phyloP scores from a whole-genome alignment of 2,113 vertebrate genomes.

The Barbus barbus region DNA sequence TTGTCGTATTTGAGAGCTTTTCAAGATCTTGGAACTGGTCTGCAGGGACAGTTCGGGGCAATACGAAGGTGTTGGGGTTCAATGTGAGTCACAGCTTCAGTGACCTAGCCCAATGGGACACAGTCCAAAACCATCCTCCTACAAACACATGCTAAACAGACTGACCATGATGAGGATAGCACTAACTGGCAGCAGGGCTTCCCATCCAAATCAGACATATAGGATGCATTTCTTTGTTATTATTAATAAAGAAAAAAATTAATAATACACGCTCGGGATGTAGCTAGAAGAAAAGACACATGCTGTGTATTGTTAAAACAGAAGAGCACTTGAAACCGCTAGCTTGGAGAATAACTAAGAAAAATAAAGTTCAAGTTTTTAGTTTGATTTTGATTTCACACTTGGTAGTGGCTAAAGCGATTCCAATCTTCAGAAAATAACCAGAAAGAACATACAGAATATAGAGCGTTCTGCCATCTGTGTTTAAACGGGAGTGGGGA shows the following conservation, averaged over 20 bases:
- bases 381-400: conserved; percentile 70
- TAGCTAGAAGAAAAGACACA: conserved; percentile 63
- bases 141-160: conserved; percentile 32
- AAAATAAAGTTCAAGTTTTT: conserved; percentile 61
- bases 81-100: conserved; percentile 1
- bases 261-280: conserved; percentile 71
- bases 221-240: conserved; percentile 78
- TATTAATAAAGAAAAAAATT: conserved; percentile 77
- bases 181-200: conserved; percentile 60
- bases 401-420: conserved; percentile 67
- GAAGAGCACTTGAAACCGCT: conserved; percentile 49
- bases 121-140: conserved; percentile 24
- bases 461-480: neutral
- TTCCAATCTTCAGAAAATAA: conserved; percentile 59
- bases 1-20: conserved; percentile 35
- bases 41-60: conserved; percentile 2
- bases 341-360: conserved; percentile 66
- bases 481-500: conserved; percentile 14
- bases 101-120: conserved; percentile 35
- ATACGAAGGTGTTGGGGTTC: conserved; percentile 32
- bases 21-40: conserved; percentile 30
- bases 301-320: conserved; percentile 67
- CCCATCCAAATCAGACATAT: conserved; percentile 74
- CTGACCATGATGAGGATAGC: conserved; percentile 66
- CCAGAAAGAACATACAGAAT: conserved; percentile 48